Base-by-base conservation (phyloP, 1,140 invertebrate genomes). In the Drosophila guanche region DNA sequence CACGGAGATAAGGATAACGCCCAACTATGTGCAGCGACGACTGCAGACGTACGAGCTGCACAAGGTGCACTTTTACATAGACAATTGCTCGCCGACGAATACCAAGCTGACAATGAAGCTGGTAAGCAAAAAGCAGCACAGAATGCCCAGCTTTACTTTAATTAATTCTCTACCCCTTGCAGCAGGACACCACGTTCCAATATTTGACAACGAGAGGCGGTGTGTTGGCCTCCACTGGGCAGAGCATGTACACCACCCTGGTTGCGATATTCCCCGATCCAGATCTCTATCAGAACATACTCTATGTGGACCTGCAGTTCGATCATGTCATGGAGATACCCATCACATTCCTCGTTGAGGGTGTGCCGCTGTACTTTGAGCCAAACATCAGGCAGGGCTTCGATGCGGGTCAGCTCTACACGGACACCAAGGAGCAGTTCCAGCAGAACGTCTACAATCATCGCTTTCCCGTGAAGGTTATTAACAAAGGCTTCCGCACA, bases 221-320 rank as follows among this genome's bases (percentile, higher is more conserved):
- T 4, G 59, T 74, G 10, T 37, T 90, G 25, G 52, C 73, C 0
- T 48, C 89, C 0, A 45, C 52, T 0, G 89, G 89, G 0, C 89
- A 90, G 51, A 77, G 76, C 56, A 84, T 84, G 69, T 90, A 90
- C 53, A 79, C 86, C 4, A 73, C 81, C 1, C 16, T 90, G 46
- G 52, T 74, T 0, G 77, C 83, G 0, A 5, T 66, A 23, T 90
- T 73, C 43, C 48, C 72, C 10, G 89, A 90, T 63, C 85, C 89
- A 5, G 89, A 88, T 51, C 45, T 76, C 5, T 90, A 90, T 69
- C 56, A 74, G 16, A 90, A 90, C 41, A 76, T 43, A 3, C 16
- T 90, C 3, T 65, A 46, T 16, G 68, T 90, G 2, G 80, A 88
- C 33, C 41, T 90, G 8, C 66, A 77, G 14, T 88, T 76, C 16